phyloP scores from a whole-genome alignment of 2,888 invertebrate genomes.

The Acleris laterana region DNA sequence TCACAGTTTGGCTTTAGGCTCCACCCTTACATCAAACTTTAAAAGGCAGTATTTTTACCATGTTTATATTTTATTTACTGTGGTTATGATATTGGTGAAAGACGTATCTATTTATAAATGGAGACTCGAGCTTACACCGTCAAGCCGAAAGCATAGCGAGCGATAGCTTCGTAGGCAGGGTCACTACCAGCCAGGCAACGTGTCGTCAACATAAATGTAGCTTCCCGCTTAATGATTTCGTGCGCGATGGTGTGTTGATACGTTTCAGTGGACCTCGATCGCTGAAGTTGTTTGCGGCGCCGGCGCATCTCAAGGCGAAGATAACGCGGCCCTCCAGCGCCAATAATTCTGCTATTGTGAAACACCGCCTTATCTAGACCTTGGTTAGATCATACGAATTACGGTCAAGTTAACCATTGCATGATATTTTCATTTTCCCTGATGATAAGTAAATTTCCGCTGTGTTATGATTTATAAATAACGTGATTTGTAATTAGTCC shows the following conservation, averaged over 20 bases:
- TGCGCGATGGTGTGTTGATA: slow-evolving; percentile 56
- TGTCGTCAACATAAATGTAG: too few relatives aligned
- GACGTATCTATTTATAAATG: too few relatives aligned
- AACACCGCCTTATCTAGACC: slow-evolving; percentile 77
- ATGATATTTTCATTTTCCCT: slow-evolving; percentile 72
- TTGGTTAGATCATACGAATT: slow-evolving; percentile 81
- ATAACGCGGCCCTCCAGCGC: slow-evolving; percentile 69
- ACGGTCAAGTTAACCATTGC: slow-evolving; percentile 83
- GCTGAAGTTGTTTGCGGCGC: slow-evolving; percentile 78
- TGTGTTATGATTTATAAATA: slow-evolving; percentile 36
- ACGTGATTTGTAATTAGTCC: neutral
- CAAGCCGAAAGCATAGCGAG: too few relatives aligned
- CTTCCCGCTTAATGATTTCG: slow-evolving; percentile 52
- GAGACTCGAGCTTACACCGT: too few relatives aligned
- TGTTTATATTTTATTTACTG: too few relatives aligned
- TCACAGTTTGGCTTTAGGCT: too few relatives aligned
- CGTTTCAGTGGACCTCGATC: slow-evolving; percentile 71
- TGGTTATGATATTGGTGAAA: too few relatives aligned
- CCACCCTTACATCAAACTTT: too few relatives aligned
- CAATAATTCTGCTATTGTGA: slow-evolving; percentile 85
- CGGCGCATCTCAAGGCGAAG: slow-evolving; percentile 79
- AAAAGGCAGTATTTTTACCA: too few relatives aligned
- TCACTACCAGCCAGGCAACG: too few relatives aligned
- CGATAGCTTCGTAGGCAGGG: too few relatives aligned
- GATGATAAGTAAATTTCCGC: slow-evolving; percentile 67